Evolutionary conservation across 1,140 invertebrate genomes (phyloP).

Genomic region (Whitmania pigra): DNA sequence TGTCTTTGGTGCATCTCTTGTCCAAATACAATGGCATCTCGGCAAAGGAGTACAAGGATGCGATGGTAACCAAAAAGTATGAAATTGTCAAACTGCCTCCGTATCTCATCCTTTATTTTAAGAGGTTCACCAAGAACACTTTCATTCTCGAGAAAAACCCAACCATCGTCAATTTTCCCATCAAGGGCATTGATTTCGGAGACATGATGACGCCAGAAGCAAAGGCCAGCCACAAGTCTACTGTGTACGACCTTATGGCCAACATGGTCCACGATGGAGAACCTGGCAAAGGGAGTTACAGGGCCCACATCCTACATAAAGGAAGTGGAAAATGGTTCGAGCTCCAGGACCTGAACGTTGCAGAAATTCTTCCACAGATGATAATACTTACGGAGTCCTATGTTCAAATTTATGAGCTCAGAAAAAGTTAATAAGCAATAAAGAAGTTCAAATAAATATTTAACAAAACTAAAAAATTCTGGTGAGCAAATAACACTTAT

Average conservation of each 20-base stretch:
- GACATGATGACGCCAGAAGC: conserved; percentile 78
- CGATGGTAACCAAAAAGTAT: conserved; percentile 90
- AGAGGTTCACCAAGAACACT: conserved; percentile 94
- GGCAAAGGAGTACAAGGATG: conserved; percentile 98
- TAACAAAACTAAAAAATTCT: too few relatives aligned
- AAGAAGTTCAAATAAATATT: too few relatives aligned
- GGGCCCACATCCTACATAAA: conserved; percentile 88
- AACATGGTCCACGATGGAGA: conserved; percentile 98
- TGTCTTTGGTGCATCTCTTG: conserved; percentile 69
- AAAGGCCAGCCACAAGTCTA: conserved; percentile 54
- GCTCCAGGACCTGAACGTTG: conserved; percentile 96
- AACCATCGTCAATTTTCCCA: conserved; percentile 98
- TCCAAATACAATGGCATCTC: conserved; percentile 88
- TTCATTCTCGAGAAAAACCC: conserved; percentile 99
- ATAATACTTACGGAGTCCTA: conserved; percentile 97
- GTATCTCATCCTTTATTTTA: conserved; percentile 90
- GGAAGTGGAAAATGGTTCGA: conserved; percentile 73
- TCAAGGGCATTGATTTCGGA: conserved; percentile 95
- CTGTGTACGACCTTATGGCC: conserved; percentile 87
- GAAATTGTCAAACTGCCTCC: conserved; percentile 85
- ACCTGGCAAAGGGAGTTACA: conserved; percentile 73
- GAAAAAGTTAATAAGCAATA: too few relatives aligned
- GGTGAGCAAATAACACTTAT: too few relatives aligned
- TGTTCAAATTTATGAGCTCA: conserved; percentile 57
- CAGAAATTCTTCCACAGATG: conserved; percentile 95